Evolutionary conservation across 2,888 invertebrate genomes (phyloP), one percentile per base, ranked within the genome.

Genomic region (Agonopterix heracliana): DNA sequence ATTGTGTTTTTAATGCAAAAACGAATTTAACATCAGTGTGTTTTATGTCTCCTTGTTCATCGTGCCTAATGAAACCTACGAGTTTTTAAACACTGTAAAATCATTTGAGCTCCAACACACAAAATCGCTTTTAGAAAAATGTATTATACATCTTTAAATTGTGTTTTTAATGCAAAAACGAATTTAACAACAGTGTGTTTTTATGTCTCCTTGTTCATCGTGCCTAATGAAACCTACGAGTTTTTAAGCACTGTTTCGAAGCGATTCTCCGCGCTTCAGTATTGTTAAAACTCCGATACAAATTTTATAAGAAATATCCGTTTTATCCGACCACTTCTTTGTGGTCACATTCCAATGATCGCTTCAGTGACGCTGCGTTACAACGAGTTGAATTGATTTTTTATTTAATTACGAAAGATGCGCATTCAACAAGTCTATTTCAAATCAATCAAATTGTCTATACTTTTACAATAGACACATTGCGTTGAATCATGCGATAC

Each of bases 301-400:
- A 64, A 71, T 68, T 75, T 71, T 68, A 64, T 69, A 68, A 72
- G 69, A 72, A 74, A 66, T 66, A 61, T 60, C 65, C 71, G 66
- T 66, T 67, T 66, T 63, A 63, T 64, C 64, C 26, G 26, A 5
- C 26, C 64, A 61, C 69, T 72, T 70, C 71, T 67, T 69, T 68
- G 69, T 68, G 73, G 74, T 78, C 72, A 75, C 74, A 77, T 77
- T 76, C 76, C 75, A 66, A 66, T 69, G 64, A 64, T 58, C 69
- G 74, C 69, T 67, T 71, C 68, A 64, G 53, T 73, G 68, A 63
- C 65, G 66, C 61, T 26, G 48, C 51, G 46, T 48, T 46, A 44
- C 41, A 46, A 52, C 46, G 48, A 46, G 41, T 46, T 41, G 46
- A 48, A 52, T 48, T 44, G 34, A 26, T 46, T 51, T 46, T 48